phyloP scores from a whole-genome alignment of 1,140 invertebrate species.

The Heliothis subflexa region DNA sequence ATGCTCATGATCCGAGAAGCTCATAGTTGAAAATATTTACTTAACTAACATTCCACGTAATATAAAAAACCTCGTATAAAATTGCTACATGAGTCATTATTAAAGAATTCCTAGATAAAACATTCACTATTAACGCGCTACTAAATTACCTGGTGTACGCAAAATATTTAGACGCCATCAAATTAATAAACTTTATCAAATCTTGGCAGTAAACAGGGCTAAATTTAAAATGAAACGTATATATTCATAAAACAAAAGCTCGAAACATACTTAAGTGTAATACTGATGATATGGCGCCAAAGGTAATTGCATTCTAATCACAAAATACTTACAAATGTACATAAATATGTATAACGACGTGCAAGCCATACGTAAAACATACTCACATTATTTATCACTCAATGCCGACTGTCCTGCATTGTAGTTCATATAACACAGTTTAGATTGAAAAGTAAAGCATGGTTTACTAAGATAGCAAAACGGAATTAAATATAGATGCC shows the following conservation, averaged over 20 bases:
- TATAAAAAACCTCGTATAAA: conserved; percentile 30
- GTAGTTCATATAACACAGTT: conserved; percentile 1
- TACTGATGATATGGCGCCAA: conserved; percentile 42
- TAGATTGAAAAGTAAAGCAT: neutral
- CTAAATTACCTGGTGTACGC: conserved; percentile 3
- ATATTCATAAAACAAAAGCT: conserved; percentile 21
- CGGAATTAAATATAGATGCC: too few species aligned
- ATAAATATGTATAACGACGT: conserved; percentile 43
- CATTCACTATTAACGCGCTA: conserved; percentile 8
- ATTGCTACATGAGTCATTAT: conserved; percentile 11
- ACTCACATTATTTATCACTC: conserved; percentile 51
- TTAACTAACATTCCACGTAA: conserved; percentile 22
- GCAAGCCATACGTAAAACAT: conserved; percentile 32
- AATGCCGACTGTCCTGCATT: conserved; percentile 27
- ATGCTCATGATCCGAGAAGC: too few species aligned
- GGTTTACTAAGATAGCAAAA: neutral
- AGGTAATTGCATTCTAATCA: conserved; percentile 48
- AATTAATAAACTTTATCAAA: conserved; percentile 3
- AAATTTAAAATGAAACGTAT: neutral
- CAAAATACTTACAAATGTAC: conserved; percentile 45
- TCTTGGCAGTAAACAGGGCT: neutral
- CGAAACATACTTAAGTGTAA: conserved; percentile 20
- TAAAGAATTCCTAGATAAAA: conserved; percentile 23
- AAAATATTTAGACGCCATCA: conserved; percentile 20
- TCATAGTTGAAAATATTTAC: too few species aligned